These are phyloP conservation scores for Muschampia plurimacula DNA, from an alignment of 2,888 invertebrate species.

Conservation along the genomic window DNA sequence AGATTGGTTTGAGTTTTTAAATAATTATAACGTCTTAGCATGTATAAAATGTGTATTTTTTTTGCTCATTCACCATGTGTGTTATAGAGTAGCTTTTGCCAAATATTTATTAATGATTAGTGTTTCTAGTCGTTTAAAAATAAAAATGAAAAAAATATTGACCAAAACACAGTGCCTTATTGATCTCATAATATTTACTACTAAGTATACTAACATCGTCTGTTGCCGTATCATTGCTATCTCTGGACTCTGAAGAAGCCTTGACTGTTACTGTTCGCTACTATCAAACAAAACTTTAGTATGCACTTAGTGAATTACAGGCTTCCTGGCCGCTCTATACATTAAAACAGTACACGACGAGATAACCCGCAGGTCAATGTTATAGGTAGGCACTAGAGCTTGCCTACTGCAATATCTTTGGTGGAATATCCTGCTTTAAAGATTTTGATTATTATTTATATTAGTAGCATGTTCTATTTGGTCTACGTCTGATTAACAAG, in stretches of 20 bases:
- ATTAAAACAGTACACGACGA: conserved; percentile 32
- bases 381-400: conserved; percentile 25
- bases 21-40: not conserved
- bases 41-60: not conserved
- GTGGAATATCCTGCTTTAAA: conserved; percentile 8
- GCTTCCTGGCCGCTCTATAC: conserved; percentile 32
- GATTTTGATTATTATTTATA: not conserved
- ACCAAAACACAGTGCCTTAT: too few species aligned
- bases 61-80: not conserved
- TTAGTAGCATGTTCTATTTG: not conserved
- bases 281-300: conserved; percentile 33
- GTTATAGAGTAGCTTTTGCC: too few species aligned
- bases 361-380: conserved; percentile 35
- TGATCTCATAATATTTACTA: not conserved
- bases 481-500: not conserved
- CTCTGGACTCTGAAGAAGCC: conserved; percentile 19
- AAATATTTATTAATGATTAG: too few species aligned
- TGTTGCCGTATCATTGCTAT: conserved; percentile 1
- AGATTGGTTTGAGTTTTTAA: not conserved
- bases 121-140: too few species aligned
- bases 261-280: conserved; percentile 15
- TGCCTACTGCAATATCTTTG: conserved; percentile 7
- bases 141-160: too few species aligned
- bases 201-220: not conserved
- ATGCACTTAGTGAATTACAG: conserved; percentile 40